These are phyloP conservation scores for Zaprionus lachaisei DNA, from an alignment of 1,140 invertebrate genomes.

Conservation along the genomic window DNA sequence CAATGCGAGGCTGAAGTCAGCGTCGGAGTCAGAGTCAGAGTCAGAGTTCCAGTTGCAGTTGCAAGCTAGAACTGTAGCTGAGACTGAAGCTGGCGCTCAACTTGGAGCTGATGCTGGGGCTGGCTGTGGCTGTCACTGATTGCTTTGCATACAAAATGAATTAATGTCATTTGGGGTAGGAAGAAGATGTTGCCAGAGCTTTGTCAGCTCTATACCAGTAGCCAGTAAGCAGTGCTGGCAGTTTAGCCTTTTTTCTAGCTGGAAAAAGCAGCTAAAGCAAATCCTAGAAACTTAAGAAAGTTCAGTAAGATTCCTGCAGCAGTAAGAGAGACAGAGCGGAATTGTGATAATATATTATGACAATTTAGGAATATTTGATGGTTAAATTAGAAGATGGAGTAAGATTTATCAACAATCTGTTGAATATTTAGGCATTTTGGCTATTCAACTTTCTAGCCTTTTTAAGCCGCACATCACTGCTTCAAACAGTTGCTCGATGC, in stretches of 20 bases:
- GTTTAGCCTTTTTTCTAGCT: not conserved
- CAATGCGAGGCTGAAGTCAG: not conserved
- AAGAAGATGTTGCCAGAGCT: slow-evolving; percentile 75
- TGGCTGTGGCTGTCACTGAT: slow-evolving; percentile 65
- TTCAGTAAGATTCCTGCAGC: no score
- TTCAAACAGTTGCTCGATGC: not conserved
- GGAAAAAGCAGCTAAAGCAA: no score
- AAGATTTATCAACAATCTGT: no score
- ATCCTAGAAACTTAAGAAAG: no score
- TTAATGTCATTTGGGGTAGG: slow-evolving; percentile 77
- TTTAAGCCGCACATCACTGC: not conserved
- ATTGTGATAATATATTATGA: no score
- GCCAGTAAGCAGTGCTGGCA: slow-evolving; percentile 33
- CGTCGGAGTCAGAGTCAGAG: slow-evolving; percentile 28
- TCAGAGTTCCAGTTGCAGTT: slow-evolving; percentile 19
- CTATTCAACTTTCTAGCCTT: not conserved
- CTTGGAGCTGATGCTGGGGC: slow-evolving; percentile 29
- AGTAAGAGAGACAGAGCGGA: no score
- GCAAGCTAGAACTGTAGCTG: slow-evolving; percentile 13
- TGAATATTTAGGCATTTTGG: no score
- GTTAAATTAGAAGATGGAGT: no score
- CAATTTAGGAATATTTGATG: no score
- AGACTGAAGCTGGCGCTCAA: not conserved
- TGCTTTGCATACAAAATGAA: slow-evolving; percentile 83
- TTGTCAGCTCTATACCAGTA: slow-evolving; percentile 40